A percentile compares a stretch with the other conserved stretches of the same genome.
phyloP scores from a whole-genome alignment of 2,113 vertebrate species.

The Chamaetylas fuelleborni region DNA sequence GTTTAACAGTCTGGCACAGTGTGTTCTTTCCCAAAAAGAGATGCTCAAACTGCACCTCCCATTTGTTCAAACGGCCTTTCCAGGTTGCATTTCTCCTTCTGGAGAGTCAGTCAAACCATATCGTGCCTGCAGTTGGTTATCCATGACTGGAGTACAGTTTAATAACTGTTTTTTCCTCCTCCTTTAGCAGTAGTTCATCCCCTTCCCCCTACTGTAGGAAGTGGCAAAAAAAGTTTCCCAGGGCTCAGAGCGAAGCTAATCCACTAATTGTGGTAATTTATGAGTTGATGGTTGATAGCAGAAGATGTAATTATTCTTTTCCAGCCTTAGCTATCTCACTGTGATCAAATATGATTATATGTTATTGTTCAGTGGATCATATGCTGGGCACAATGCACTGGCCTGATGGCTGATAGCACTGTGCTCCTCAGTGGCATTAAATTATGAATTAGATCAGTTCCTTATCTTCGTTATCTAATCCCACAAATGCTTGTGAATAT shows the following conservation, averaged over 20 bases:
- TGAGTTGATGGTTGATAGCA: neutral
- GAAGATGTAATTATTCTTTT: neutral
- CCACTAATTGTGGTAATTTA: slow-evolving; percentile 24
- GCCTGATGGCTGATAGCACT: neutral
- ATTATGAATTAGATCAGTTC: neutral
- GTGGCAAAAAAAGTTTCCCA: neutral
- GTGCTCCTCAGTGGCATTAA: fast-evolving
- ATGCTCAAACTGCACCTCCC: neutral
- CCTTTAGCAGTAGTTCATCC: neutral
- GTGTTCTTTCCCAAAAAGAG: neutral
- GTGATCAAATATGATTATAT: neutral
- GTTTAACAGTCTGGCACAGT: neutral
- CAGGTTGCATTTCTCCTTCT: neutral
- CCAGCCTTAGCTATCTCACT: neutral
- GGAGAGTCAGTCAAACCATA: neutral
- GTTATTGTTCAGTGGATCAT: neutral
- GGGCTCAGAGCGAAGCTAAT: neutral
- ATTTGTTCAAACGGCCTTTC: neutral
- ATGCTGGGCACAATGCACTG: neutral
- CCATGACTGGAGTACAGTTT: neutral
- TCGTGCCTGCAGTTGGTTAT: neutral
- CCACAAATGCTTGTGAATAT: neutral
- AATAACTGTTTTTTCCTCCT: neutral
- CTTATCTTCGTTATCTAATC: neutral
- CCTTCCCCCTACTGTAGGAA: neutral